Evolutionary conservation across 2,888 invertebrate genomes (phyloP).

Genomic region (Odontothrips loti): DNA sequence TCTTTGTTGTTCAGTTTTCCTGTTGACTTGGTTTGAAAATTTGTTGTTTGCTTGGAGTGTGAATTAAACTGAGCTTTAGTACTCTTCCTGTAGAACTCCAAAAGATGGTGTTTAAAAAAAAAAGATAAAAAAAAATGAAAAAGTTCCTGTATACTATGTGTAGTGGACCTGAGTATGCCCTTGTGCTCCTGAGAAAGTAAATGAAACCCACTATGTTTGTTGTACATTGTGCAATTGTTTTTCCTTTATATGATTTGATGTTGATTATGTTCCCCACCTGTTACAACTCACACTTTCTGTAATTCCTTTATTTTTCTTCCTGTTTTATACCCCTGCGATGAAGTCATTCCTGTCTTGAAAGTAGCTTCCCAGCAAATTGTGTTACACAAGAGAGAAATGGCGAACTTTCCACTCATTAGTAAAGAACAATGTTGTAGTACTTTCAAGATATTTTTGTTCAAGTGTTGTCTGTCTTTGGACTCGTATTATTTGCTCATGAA

Average conservation of each 20-base stretch:
- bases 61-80: no score
- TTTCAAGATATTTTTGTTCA: background rate
- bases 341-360: background rate
- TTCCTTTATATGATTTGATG: background rate
- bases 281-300: background rate
- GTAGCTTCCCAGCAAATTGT: background rate
- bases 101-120: no score
- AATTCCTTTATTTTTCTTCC: background rate
- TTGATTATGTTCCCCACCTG: background rate
- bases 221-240: background rate
- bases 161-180: no score
- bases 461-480: background rate
- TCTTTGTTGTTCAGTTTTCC: background rate
- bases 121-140: no score
- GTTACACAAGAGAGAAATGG: background rate
- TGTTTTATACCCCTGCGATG: background rate
- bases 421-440: slow-evolving; percentile 17
- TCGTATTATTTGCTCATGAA: background rate
- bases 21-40: background rate
- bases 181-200: no score
- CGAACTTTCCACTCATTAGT: background rate
- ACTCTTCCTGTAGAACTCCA: no score
- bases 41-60: background rate
- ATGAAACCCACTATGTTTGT: background rate
- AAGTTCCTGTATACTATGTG: no score